Evolutionary conservation across 1,140 invertebrate genomes (phyloP).

Genomic region (Caenorhabditis remanei): DNA sequence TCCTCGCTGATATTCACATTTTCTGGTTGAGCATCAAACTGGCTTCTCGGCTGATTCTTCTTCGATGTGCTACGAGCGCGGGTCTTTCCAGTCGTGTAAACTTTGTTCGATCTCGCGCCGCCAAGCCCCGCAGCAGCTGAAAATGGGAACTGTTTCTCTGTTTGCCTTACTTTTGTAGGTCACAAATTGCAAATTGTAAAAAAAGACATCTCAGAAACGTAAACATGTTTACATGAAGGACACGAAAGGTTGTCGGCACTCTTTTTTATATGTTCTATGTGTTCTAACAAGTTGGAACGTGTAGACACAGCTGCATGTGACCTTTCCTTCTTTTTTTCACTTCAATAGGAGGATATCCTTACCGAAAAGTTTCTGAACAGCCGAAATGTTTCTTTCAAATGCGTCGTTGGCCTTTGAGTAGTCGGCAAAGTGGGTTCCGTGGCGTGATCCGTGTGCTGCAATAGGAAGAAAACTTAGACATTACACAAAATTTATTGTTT

Average conservation of each 20-base stretch:
- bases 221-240: slow-evolving; percentile 19
- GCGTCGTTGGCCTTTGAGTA: slow-evolving; percentile 63
- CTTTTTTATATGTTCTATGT: not conserved
- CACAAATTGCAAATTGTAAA: not conserved
- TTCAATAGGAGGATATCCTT: not conserved
- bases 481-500: slow-evolving; percentile 11
- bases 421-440: slow-evolving; percentile 62
- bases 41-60: slow-evolving; percentile 46
- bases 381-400: slow-evolving; percentile 62
- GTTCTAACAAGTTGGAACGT: no score
- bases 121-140: slow-evolving; percentile 59
- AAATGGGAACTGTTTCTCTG: not conserved
- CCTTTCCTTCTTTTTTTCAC: no score
- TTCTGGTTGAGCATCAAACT: slow-evolving; percentile 62
- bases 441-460: slow-evolving; percentile 64
- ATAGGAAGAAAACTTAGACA: slow-evolving; percentile 16
- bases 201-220: not conserved
- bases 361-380: slow-evolving; percentile 62
- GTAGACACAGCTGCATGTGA: no score
- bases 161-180: not conserved
- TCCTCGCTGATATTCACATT: slow-evolving; percentile 62
- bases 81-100: slow-evolving; percentile 12
- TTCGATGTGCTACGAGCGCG: slow-evolving; percentile 39
- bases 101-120: slow-evolving; percentile 19
- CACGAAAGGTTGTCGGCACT: not conserved